Base-by-base conservation (phyloP, 2,113 vertebrate species). In the Alligator mississippiensis region DNA sequence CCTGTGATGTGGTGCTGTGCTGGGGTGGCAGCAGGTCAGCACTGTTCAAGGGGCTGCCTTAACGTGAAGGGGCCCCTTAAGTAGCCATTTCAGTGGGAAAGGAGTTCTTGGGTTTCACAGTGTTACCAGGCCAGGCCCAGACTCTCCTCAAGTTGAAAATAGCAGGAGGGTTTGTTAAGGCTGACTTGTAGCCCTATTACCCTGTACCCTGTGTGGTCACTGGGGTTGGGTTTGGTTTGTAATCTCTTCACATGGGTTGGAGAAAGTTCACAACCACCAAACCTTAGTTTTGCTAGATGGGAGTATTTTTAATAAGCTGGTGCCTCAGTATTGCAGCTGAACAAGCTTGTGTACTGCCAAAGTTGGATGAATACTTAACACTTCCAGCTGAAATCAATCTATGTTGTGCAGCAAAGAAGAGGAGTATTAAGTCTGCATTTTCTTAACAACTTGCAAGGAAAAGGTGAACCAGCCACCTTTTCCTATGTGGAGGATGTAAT, bases 351-450 rank as follows among this genome's bases (percentile, higher is more conserved):
- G 59, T 91, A 62, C 60, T 92, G 80, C 6, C 19, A 90, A 28
- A 12, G 25, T 88, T 93, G 62, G 88, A 76, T 61, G 87, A 30
- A 77, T 63, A 77, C 9, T 92, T 90, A 2, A 77, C 79, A 62
- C 27, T 66, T 95, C 94, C 80, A 13, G 10, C 25, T 81, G 61
- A 88, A 89, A 90, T 74, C 34, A 15, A 59, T 30, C 60, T 83
- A 5, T 80, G 59, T 38, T 68, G 70, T 76, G 57, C 78, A 80
- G 10, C 47, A 77, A 77, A 62, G 17, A 27, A 74, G 19, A 11
- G 2, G 38, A 38, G 91, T 97, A 76, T 74, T 89, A 77, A 87
- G 75, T 89, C 94, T 89, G 85, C 82, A 16, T 90, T 92, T 85
- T 78, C 78, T 21, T 55, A 68, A 22, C 34, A 87, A 11, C 11